Conservation (phyloP, 2,113 vertebrate species). For the Psittacara wagleri region DNA sequence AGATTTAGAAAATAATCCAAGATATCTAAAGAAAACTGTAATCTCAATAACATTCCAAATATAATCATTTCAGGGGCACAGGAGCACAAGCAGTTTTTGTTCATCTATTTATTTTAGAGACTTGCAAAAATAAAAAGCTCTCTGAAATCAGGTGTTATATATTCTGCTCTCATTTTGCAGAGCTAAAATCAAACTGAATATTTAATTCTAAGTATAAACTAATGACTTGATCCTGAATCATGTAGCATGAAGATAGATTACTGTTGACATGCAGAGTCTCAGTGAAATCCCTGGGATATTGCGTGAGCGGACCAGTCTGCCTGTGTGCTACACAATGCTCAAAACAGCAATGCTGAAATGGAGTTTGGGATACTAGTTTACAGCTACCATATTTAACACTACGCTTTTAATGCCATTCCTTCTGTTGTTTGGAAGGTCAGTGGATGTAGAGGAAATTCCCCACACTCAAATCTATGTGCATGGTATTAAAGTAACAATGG, state of each 20-base stretch:
- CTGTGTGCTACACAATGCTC: neutral
- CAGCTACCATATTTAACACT: constrained; percentile 5
- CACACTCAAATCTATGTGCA: neutral
- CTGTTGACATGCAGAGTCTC: constrained; percentile 53
- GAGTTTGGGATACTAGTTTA: constrained; percentile 11
- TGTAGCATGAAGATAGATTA: constrained; percentile 51
- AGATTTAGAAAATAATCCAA: constrained; percentile 50
- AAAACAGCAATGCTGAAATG: neutral
- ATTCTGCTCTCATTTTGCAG: constrained; percentile 35
- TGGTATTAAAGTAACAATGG: neutral
- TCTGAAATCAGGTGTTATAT: constrained; percentile 35
- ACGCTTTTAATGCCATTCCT: neutral
- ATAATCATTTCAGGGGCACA: neutral
- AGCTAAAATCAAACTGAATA: constrained; percentile 60
- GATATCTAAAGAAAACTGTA: constrained; percentile 25
- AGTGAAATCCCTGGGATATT: constrained; percentile 51
- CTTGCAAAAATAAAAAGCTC: neutral
- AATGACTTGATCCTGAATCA: constrained; percentile 58
- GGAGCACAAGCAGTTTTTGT: neutral
- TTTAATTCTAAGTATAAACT: constrained; percentile 60
- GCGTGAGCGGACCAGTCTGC: neutral
- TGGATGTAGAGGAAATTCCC: neutral
- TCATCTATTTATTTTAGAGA: neutral
- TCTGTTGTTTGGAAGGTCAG: constrained; percentile 34
- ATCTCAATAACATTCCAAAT: neutral